A percentile compares a stretch with the other conserved stretches of the same genome.
phyloP scores from a whole-genome alignment of 92 coral and sea anemone genomes.

The Porites divaricata region DNA sequence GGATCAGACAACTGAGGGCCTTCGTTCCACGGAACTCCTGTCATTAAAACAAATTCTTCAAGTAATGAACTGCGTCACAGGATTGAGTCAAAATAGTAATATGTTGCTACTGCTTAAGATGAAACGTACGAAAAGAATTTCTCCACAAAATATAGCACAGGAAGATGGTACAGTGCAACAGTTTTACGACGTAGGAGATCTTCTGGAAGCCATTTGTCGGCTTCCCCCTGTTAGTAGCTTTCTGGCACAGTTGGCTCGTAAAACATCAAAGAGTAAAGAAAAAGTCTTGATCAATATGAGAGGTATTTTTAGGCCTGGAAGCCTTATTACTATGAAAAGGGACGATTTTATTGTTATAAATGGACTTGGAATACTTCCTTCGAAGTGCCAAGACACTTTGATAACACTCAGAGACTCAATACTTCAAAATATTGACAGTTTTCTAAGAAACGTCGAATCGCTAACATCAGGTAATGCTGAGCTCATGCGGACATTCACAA shows the following conservation, averaged over 20 bases:
- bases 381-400: constrained; percentile 8
- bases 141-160: not conserved
- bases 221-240: not conserved
- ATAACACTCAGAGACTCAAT: not conserved
- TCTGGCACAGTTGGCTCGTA: constrained; percentile 7
- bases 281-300: constrained; percentile 25
- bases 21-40: not conserved
- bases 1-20: not conserved
- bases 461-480: not conserved
- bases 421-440: not conserved
- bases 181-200: constrained; percentile 12
- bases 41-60: not conserved
- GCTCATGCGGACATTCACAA: not conserved
- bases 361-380: constrained; percentile 22
- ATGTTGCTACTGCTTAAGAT: constrained; percentile 32
- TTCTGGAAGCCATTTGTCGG: constrained; percentile 5
- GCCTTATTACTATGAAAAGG: not conserved
- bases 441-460: not conserved
- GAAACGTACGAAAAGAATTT: constrained; percentile 33
- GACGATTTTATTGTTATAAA: constrained; percentile 1
- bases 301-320: constrained; percentile 5
- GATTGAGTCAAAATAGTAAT: not conserved
- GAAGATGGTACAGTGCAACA: not conserved
- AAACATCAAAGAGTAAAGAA: constrained; percentile 20
- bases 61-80: not conserved